These are phyloP conservation scores for Gulo gulo DNA, from an alignment of 2,113 vertebrate genomes.

Conservation along the genomic window DNA sequence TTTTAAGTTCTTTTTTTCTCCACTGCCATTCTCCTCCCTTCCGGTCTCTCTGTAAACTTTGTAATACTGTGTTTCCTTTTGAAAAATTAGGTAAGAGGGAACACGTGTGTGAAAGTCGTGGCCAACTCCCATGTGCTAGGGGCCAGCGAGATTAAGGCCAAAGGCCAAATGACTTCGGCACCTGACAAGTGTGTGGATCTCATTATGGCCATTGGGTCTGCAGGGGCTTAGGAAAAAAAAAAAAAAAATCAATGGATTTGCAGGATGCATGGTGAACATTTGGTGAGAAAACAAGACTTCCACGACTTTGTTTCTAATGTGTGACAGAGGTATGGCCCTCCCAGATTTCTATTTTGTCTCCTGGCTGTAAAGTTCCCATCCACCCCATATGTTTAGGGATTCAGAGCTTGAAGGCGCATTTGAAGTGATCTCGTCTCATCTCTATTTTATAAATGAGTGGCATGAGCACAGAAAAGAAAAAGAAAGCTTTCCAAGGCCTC, in stretches of 20 bases:
- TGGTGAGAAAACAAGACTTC: conserved; percentile 39
- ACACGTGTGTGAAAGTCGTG: conserved; percentile 57
- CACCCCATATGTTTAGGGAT: not conserved
- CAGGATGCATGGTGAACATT: not conserved
- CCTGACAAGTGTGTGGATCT: conserved; percentile 67
- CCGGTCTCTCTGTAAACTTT: conserved; percentile 42
- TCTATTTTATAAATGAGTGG: not conserved
- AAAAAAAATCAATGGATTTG: not conserved
- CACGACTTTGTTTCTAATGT: conserved; percentile 14
- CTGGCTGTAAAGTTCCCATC: not conserved
- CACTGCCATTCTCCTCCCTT: conserved; percentile 10
- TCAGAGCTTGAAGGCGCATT: not conserved
- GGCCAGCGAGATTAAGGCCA: conserved; percentile 57
- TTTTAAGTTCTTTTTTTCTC: conserved; percentile 64
- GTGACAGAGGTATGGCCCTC: not conserved
- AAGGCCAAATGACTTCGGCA: conserved; percentile 67
- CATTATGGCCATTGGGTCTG: conserved; percentile 47
- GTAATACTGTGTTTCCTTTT: conserved; percentile 67
- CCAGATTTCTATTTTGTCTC: not conserved
- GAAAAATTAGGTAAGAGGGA: conserved; percentile 69
- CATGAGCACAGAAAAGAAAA: not conserved
- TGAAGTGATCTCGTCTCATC: not conserved
- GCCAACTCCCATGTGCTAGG: conserved; percentile 18
- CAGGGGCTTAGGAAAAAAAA: not conserved
- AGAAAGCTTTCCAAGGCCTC: not conserved